These are phyloP conservation scores for Drosophila borborema DNA, from an alignment of 2,888 invertebrate genomes.

Conservation along the genomic window DNA sequence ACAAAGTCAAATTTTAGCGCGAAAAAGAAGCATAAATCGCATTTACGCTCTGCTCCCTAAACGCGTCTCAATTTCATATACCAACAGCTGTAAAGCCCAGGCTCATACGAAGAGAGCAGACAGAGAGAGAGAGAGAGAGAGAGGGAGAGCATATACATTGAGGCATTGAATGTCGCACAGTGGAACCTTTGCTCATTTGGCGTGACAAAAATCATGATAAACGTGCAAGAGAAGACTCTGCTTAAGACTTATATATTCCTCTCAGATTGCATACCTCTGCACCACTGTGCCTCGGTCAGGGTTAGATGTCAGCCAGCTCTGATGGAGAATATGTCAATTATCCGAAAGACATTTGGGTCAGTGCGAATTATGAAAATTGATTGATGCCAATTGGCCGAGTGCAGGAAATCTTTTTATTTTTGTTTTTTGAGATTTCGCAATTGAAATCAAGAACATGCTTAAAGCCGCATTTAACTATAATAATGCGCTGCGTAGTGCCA, in stretches of 20 bases:
- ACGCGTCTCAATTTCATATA: background rate
- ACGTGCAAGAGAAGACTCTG: too few relatives aligned
- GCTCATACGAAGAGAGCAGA: background rate
- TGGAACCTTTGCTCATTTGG: background rate
- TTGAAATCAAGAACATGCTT: background rate
- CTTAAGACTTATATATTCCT: too few relatives aligned
- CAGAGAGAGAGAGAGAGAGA: background rate
- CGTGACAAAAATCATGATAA: too few relatives aligned
- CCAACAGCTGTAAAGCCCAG: background rate
- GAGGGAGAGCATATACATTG: background rate
- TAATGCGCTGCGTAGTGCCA: background rate
- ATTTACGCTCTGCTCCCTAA: background rate
- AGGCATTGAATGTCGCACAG: constrained; percentile 1
- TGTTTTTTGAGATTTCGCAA: background rate
- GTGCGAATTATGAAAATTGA: constrained; percentile 48
- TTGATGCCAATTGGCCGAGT: constrained; percentile 1
- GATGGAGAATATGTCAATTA: constrained; percentile 39
- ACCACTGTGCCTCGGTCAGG: constrained; percentile 23
- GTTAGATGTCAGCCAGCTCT: constrained; percentile 27
- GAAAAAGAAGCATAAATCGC: too few relatives aligned
- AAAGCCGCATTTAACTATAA: background rate
- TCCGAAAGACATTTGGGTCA: constrained; percentile 37
- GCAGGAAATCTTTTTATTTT: background rate
- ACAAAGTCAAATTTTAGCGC: background rate
- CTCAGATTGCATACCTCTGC: too few relatives aligned